Percentiles rank a stretch among this genome's conserved stretches.
Conservation (phyloP, 2,888 invertebrate genomes). For the Nezara viridula region DNA sequence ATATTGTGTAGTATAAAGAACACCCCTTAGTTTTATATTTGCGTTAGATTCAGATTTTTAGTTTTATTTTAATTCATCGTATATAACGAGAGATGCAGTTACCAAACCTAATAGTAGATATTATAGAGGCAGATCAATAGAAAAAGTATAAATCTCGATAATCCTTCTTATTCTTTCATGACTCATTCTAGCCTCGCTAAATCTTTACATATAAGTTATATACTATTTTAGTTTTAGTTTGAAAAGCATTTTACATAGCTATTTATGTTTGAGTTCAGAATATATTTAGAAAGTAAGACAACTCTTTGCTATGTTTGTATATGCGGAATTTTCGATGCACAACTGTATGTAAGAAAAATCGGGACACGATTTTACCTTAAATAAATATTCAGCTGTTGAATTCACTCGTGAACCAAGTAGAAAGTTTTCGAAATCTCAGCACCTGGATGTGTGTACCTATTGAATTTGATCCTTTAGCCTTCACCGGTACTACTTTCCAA, state of each 20-base stretch:
- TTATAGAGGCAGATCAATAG: too few species aligned
- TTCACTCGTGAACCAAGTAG: background rate
- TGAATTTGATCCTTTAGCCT: background rate
- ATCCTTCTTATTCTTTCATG: background rate
- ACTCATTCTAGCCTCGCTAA: background rate
- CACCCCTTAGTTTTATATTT: too few species aligned
- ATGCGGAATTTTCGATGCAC: background rate
- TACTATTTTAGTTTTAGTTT: too few species aligned
- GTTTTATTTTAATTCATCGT: too few species aligned
- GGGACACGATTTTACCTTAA: background rate
- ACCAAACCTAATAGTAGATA: too few species aligned
- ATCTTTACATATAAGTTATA: background rate
- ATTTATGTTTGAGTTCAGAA: background rate
- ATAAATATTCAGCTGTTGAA: background rate
- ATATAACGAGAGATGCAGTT: too few species aligned
- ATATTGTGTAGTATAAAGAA: too few species aligned
- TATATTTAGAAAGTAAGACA: background rate
- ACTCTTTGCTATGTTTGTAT: background rate
- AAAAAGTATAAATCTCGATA: too few species aligned
- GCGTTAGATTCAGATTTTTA: too few species aligned
- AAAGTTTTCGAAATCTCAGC: background rate
- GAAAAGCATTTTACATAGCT: background rate
- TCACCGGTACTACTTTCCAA: background rate
- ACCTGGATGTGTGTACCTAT: background rate
- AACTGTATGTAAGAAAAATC: background rate